Conservation (phyloP, 2,113 vertebrate genomes). For the Jacana jacana region DNA sequence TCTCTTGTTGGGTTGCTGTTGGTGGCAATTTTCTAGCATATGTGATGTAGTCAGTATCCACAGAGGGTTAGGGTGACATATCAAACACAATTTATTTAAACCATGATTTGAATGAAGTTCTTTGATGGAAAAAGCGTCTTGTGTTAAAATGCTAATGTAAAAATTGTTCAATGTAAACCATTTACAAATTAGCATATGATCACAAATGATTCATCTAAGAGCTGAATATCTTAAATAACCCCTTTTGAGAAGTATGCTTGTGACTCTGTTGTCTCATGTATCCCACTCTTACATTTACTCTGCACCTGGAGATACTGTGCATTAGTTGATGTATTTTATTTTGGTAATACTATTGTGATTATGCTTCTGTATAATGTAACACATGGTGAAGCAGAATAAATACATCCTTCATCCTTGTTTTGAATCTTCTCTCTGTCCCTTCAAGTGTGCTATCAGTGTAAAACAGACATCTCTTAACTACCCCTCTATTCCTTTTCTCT, state of each 20-base stretch:
- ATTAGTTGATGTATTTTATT: constrained; percentile 14
- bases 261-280: not conserved
- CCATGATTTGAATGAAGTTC: not conserved
- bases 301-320: not conserved
- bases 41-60: not conserved
- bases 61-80: not conserved
- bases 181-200: not conserved
- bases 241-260: not conserved
- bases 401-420: not conserved
- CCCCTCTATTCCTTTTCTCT: not conserved
- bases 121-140: not conserved
- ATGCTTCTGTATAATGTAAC: not conserved
- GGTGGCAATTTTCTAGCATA: not conserved
- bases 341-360: constrained; percentile 26
- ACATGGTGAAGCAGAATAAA: constrained; percentile 28
- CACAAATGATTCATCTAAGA: not conserved
- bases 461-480: not conserved
- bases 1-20: not conserved
- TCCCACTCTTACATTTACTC: not conserved
- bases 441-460: not conserved
- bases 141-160: not conserved
- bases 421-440: not conserved
- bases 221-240: not conserved
- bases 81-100: not conserved
- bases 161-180: not conserved